Evolutionary conservation across 2,113 vertebrate genomes (phyloP).

Genomic region (Malurus cyaneus): DNA sequence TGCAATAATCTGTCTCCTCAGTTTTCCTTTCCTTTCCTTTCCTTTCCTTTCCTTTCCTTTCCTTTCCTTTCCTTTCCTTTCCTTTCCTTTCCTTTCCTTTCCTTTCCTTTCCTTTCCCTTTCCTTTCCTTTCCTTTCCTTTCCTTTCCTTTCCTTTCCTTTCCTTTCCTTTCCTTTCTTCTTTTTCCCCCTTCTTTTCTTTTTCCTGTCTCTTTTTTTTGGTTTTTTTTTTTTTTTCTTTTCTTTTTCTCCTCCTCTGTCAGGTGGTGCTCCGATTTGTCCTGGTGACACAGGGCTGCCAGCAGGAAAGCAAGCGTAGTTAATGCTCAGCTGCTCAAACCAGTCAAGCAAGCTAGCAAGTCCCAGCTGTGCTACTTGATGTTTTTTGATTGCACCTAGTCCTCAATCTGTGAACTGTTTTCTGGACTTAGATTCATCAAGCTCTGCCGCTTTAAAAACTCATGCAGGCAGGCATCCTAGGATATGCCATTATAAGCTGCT

Average conservation of each 20-base stretch:
- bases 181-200: no score
- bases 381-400: conserved; percentile 76
- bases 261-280: conserved; percentile 48
- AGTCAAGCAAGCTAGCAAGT: conserved; percentile 73
- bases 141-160: no score
- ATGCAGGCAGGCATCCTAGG: conserved; percentile 78
- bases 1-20: background rate
- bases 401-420: conserved; percentile 79
- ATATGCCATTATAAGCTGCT: conserved; percentile 81
- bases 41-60: rapidly evolving
- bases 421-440: conserved; percentile 79
- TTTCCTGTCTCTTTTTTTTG: no score
- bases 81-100: rapidly evolving
- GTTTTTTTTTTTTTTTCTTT: rapidly evolving
- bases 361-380: conserved; percentile 78
- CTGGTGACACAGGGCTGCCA: conserved; percentile 65
- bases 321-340: conserved; percentile 74
- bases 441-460: conserved; percentile 74
- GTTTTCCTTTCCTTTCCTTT: rapidly evolving
- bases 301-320: conserved; percentile 69
- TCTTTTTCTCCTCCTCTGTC: background rate
- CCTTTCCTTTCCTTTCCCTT: background rate
- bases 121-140: background rate
- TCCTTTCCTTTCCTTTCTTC: no score
- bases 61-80: rapidly evolving